Conservation (phyloP, 2,888 invertebrate species). For the Drosophila picticornis region DNA sequence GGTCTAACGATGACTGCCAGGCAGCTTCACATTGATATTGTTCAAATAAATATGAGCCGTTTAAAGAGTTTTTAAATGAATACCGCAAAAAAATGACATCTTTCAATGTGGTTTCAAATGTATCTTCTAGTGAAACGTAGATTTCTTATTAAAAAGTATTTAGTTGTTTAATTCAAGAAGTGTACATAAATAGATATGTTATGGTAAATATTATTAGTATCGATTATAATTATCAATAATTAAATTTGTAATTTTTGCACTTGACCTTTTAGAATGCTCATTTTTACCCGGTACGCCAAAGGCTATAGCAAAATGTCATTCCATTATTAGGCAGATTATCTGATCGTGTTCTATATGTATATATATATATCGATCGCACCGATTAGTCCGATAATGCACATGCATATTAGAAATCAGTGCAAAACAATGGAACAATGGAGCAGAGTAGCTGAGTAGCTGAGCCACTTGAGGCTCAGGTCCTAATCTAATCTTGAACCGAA, state of each 20-base stretch:
- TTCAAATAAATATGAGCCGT: too few relatives aligned
- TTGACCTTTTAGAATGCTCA: not conserved
- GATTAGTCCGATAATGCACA: conserved; percentile 10
- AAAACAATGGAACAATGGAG: conserved; percentile 36
- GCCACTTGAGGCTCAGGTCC: conserved; percentile 42
- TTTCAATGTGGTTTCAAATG: not conserved
- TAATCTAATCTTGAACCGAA: conserved; percentile 52
- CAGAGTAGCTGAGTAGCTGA: conserved; percentile 2
- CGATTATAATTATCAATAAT: not conserved
- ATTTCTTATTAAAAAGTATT: too few relatives aligned
- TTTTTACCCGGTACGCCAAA: not conserved
- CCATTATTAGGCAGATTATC: not conserved
- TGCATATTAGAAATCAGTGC: conserved; percentile 12
- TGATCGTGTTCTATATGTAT: not conserved
- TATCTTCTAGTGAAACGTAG: not conserved
- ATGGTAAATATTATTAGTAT: not conserved
- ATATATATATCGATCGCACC: not conserved
- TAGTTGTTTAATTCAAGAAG: not conserved
- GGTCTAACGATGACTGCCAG: not conserved
- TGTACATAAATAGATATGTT: not conserved
- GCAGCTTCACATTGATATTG: too few relatives aligned
- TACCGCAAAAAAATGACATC: too few relatives aligned
- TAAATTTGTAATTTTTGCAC: not conserved
- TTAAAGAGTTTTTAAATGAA: too few relatives aligned
- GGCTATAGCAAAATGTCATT: not conserved